Evolutionary conservation across 2,888 invertebrate genomes (phyloP), one percentile per base, ranked within the genome.

Genomic region (Ormyrus labotus): DNA sequence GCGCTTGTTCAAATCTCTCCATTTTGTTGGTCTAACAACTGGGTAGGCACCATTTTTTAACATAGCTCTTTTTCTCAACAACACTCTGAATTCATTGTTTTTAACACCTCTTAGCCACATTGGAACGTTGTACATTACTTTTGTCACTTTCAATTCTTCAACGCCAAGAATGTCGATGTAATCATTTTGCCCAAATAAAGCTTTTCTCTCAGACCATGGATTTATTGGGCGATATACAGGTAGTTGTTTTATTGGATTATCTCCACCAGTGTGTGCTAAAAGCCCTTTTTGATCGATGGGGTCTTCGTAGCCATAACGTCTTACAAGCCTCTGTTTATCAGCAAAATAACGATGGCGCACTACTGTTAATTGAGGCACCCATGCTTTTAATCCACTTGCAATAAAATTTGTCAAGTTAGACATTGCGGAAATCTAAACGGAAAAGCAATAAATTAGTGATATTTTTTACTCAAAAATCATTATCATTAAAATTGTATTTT

Each of bases 81-180:
- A 91, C 81, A 95, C 93, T 91, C 96, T 95, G 88, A 94, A 96
- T 91, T 98, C 98, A 88, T 96, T 93, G 0, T 97, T 98, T 13
- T 93, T 93, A 67, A 97, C 95, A 69, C 98, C 99, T 86, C 96
- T 93, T 55, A 99, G 92, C 98, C 98, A 99, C 0, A 93, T 91
- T 0, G 99, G 99, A 6, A 98, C 93, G 81, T 95, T 94, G 87
- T 98, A 97, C 11, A 97, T 90, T 11, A 98, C 94, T 88, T 94
- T 95, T 0, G 96, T 95, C 0, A 99, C 98, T 89, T 98, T 96
- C 6, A 96, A 84, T 13, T 93, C 92, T 53, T 96, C 96, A 87
- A 95, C 94, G 2, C 99, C 99, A 72, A 99, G 92, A 80, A 99
- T 98, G 90, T 99, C 98, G 83, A 99, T 98, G 88, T 98, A 99